These are phyloP conservation scores for Henricia sp. DNA, from an alignment of 53 echinoderm and acorn worm species.

Conservation along the genomic window DNA sequence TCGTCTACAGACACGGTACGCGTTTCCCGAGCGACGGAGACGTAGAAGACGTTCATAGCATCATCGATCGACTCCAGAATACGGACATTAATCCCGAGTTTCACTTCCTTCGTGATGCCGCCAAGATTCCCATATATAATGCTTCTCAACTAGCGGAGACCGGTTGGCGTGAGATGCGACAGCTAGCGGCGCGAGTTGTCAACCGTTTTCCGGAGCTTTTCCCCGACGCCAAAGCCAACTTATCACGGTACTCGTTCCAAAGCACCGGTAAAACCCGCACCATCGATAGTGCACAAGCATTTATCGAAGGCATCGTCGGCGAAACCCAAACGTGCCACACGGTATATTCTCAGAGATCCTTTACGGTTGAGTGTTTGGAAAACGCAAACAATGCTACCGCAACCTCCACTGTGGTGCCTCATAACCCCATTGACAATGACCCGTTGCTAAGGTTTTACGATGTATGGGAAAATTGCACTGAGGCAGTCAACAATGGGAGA, in stretches of 20 bases:
- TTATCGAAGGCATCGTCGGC: constrained; percentile 67
- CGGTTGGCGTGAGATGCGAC: constrained; percentile 65
- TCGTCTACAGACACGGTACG: constrained; percentile 71
- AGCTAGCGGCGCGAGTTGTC: constrained; percentile 50
- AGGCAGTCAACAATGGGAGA: constrained; percentile 32
- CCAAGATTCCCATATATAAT: constrained; percentile 52
- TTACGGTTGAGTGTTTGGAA: constrained; percentile 22
- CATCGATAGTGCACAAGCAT: constrained; percentile 73
- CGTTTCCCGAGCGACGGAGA: constrained; percentile 73
- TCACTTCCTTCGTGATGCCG: constrained; percentile 55
- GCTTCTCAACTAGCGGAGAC: constrained; percentile 59
- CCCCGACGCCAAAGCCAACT: not conserved
- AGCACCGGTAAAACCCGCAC: constrained; percentile 63
- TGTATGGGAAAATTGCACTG: constrained; percentile 39
- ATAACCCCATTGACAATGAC: constrained; percentile 38
- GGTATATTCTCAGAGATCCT: not conserved
- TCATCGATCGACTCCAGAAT: constrained; percentile 60
- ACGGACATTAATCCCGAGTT: constrained; percentile 69
- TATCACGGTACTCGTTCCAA: constrained; percentile 65
- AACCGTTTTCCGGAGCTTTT: constrained; percentile 69
- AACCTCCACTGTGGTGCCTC: constrained; percentile 24
- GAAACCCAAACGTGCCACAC: constrained; percentile 5
- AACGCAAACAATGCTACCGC: constrained; percentile 7
- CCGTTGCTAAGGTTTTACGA: constrained; percentile 61
- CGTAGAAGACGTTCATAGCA: constrained; percentile 41